Evolutionary conservation across 1,140 invertebrate genomes (phyloP), one percentile per base, ranked within the genome.

Genomic region (Nephotettix cincticeps): DNA sequence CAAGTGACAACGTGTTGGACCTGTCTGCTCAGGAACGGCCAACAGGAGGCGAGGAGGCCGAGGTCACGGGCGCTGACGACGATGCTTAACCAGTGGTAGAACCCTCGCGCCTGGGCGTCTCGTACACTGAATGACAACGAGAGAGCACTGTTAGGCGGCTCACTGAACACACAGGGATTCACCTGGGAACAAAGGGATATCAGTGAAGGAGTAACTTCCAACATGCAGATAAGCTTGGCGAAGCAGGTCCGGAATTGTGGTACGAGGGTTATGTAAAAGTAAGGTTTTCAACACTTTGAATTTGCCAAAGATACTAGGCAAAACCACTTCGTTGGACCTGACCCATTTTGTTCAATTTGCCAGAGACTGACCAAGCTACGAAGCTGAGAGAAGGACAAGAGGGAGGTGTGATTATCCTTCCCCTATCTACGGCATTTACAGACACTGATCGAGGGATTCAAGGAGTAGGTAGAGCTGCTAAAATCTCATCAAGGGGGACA

Each of bases 91-190:
- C 81, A 82, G 25, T 84, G 74, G 68, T 84, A 81, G 70, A 85
- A 82, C 13, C 82, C 85, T 71, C 85, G 75, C 11, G 85, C 83
- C 69, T 85, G 80, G 40, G 77, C 81, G 77, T 87, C 85, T 75
- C 83, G 80, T 13, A 87, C 74, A 68, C 81, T 81, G 74, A 87
- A 87, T 21, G 83, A 84, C 71, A 84, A 80, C 70, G 83, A 84
- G n/a, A 86, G 74, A 4, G 85, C 84, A 80, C 86, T 80, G 11
- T 83, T 83, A 71, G 80, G 77, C 30, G 81, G 78, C 43, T 84
- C 81, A 77, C 86, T 83, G 58, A 85, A 84, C 79, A 85, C 86
- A 74, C 84, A 86, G 23, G 83, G 84, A 74, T 83, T 85, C 14
- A 85, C 83, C 83, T 84, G 72, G n/a, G 23, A 61, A 29, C 56